Base-by-base conservation (phyloP, 2,888 invertebrate genomes). In the Papilio protenor region DNA sequence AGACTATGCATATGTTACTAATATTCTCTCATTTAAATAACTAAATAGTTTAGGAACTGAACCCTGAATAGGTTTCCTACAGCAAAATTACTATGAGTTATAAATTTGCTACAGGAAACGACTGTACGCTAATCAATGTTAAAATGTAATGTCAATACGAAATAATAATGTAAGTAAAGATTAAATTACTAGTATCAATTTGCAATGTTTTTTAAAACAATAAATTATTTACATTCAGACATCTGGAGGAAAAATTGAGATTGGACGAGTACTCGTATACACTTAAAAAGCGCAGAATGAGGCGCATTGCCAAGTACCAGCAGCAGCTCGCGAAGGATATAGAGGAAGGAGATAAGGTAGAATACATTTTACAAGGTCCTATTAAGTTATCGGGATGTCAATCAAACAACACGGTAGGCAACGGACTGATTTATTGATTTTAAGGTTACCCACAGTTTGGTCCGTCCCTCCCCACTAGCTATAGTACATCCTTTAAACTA, bases 261-360 rank as follows among this genome's bases (percentile, higher is more conserved):
- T 4, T 66, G 18, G 66, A 66, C 40, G 66, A 66, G 14, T 66
- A 66, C 40, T 66, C 66, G n/a, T 66, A n/a, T 11, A 66, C 66
- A 16, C 66, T 66, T 40, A 73, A 73, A 23, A 55, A 73, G 57
- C 55, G 57, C 12, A 73, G 73, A 45, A 55, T 73, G 21, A 21
- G 45, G 59, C 55, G 73, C 5, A 40, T 57, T 14, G 18, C 45
- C 8, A 73, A 73, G 45, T 59, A 45, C 27, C 61, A 74, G 61
- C 23, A 74, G 49, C 27, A 74, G 27, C 61, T 64, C 18, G 49
- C 49, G 5, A 27, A 23, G 23, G 59, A 61, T 23, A 64, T 61
- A n/a, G 47, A 49, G 47, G 33, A n/a, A 59, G 55, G 59, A 18
- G 45, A 40, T 3, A 40, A 27, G 59, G 59, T 61, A 27, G 27